Percentiles rank a stretch among this genome's conserved stretches.
Evolutionary conservation across 2,888 invertebrate genomes (phyloP).

Genomic region (Epinotia ramella): DNA sequence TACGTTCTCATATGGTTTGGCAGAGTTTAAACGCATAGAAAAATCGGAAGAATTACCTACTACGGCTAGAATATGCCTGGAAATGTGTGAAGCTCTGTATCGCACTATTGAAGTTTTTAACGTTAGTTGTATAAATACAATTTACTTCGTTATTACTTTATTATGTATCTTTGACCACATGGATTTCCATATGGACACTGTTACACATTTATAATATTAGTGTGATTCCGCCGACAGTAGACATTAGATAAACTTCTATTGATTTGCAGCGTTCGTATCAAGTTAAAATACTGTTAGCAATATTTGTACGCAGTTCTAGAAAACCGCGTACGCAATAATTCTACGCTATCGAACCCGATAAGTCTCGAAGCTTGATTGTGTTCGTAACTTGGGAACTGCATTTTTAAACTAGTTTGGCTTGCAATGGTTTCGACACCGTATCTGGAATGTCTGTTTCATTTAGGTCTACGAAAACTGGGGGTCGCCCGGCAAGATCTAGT

Average conservation of each 20-base stretch:
- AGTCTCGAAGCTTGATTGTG: constrained; percentile 35
- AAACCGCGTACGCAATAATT: constrained; percentile 29
- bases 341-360: constrained; percentile 34
- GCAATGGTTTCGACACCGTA: constrained; percentile 23
- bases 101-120: too few species aligned
- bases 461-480: constrained; percentile 21
- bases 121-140: too few species aligned
- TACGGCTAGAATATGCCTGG: too few species aligned
- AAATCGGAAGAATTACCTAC: too few species aligned
- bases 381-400: constrained; percentile 30
- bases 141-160: too few species aligned
- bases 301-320: constrained; percentile 9
- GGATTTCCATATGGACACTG: too few species aligned
- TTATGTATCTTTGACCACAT: too few species aligned
- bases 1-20: too few species aligned
- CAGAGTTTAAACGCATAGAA: too few species aligned
- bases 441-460: constrained; percentile 34
- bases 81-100: too few species aligned
- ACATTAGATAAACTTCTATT: background rate
- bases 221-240: too few species aligned
- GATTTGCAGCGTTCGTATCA: background rate
- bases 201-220: too few species aligned
- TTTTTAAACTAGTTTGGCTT: constrained; percentile 38
- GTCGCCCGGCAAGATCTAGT: constrained; percentile 18
- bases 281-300: constrained; percentile 17